phyloP scores from a whole-genome alignment of 30 jellyfish, hydroid and myxozoan species.

The Pseudorhiza aurosa region DNA sequence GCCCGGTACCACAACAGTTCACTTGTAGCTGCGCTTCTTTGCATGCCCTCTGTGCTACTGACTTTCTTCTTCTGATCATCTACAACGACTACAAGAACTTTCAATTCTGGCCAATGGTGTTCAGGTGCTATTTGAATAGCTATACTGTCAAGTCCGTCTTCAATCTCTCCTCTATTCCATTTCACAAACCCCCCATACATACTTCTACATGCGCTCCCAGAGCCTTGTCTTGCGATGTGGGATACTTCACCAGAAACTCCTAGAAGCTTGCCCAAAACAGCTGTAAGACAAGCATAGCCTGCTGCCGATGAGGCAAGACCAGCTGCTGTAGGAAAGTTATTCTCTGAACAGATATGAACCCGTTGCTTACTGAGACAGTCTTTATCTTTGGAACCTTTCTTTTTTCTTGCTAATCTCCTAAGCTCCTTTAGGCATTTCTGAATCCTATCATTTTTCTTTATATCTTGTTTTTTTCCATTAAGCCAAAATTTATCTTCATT shows the following conservation, averaged over 20 bases:
- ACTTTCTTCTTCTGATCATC: conserved; percentile 60
- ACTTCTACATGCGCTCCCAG: conserved; percentile 99
- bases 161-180: conserved; percentile 85
- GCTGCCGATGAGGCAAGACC: conserved; percentile 99
- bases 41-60: conserved; percentile 92
- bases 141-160: conserved; percentile 90
- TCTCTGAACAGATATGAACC: conserved; percentile 75
- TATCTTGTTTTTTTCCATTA: conserved; percentile 78
- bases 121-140: conserved; percentile 88
- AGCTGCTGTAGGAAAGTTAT: conserved; percentile 98
- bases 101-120: conserved; percentile 82
- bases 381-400: conserved; percentile 50
- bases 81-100: conserved; percentile 77
- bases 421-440: conserved; percentile 68
- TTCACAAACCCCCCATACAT: conserved; percentile 97
- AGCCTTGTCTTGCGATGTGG: conserved; percentile 90
- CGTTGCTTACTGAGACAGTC: conserved; percentile 30
- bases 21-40: conserved; percentile 83
- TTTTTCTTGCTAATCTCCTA: conserved; percentile 49
- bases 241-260: conserved; percentile 56
- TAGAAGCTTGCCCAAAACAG: conserved; percentile 55
- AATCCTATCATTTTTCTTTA: conserved; percentile 45
- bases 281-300: conserved; percentile 89
- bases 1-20: conserved; percentile 79
- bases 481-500: conserved; percentile 74